Evolutionary conservation across 2,888 invertebrate genomes (phyloP), one percentile per base, ranked within the genome.

Genomic region (Diarsia brunnea): DNA sequence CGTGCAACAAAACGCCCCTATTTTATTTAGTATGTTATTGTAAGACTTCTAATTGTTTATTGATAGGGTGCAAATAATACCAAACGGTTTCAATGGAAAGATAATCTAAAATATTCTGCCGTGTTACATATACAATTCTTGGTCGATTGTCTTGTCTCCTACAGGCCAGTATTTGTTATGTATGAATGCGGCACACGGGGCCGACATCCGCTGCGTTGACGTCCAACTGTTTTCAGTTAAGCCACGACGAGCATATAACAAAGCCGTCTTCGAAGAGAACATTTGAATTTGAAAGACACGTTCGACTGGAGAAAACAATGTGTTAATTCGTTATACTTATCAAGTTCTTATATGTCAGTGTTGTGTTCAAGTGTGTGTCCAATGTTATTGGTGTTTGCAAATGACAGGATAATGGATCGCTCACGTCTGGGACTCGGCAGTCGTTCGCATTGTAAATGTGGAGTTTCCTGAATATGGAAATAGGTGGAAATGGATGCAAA

Each of bases 131-230:
- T 91, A 93, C 92, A 92, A 92, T 90, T 89, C 88, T 89, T 81
- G 87, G 88, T 89, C 91, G 89, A 93, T 94, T 94, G 93, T 94
- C 93, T 93, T 93, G 93, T 94, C 93, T 93, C 88, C 90, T 89
- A 86, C 89, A 89, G 89, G 89, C 91, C 86, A 89, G 89, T 91
- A 94, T 93, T 94, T 94, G 94, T 93, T 94, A 93, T 93, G 93
- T 93, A 94, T 95, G 92, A 93, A 93, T 93, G 91, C 91, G 84
- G 87, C 85, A 89, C 85, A 89, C 90, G 90, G 90, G 89, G 87
- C 88, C 88, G 92, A 93, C 93, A 94, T 94, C 95, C 94, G 95
- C 91, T 95, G 94, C 94, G 94, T 91, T 95, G 94, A 93, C 94
- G 93, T 94, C 88, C 91, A 89, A 90, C 91, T 94, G 94, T 94